Percentiles rank a stretch among this genome's conserved stretches.
These are phyloP conservation scores for Drusus annulatus DNA, from an alignment of 1,140 invertebrate genomes.

Conservation along the genomic window DNA sequence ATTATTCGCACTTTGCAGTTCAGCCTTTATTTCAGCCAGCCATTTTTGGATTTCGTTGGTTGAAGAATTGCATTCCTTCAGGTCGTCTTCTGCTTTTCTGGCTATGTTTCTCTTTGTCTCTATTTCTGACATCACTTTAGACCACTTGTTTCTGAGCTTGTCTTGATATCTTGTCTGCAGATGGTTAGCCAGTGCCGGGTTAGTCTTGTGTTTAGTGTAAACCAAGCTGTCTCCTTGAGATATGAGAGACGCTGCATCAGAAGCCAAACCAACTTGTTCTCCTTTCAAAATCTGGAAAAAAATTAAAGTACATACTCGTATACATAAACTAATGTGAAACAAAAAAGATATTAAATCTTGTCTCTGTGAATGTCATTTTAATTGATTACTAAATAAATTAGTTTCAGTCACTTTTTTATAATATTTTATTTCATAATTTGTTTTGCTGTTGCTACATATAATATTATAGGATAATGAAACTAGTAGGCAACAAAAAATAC, in stretches of 20 bases:
- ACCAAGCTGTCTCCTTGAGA: slow-evolving; percentile 85
- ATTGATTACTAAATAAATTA: too few relatives aligned
- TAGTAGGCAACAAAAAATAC: too few relatives aligned
- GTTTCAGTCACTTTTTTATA: too few relatives aligned
- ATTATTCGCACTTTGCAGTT: slow-evolving; percentile 73
- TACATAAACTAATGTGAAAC: not conserved
- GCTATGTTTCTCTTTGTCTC: slow-evolving; percentile 74
- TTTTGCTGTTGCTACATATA: too few relatives aligned
- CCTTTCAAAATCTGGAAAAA: slow-evolving; percentile 74
- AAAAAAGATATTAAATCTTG: slow-evolving; percentile 23
- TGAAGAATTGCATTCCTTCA: slow-evolving; percentile 70
- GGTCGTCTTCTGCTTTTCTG: slow-evolving; percentile 73
- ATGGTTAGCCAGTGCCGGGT: slow-evolving; percentile 72
- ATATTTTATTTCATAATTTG: too few relatives aligned
- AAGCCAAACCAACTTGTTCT: slow-evolving; percentile 78
- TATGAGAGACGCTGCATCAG: slow-evolving; percentile 85
- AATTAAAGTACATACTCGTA: not conserved
- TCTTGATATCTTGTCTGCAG: slow-evolving; percentile 75
- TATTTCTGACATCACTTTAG: slow-evolving; percentile 77
- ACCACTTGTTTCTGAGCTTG: slow-evolving; percentile 77
- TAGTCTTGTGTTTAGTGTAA: slow-evolving; percentile 69
- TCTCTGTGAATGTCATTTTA: too few relatives aligned
- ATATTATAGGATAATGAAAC: too few relatives aligned
- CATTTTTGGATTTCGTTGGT: slow-evolving; percentile 69
- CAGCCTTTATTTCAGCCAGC: slow-evolving; percentile 69